Base-by-base conservation (phyloP, 2,797 vertebrate species). In the Delichon dasypus region DNA sequence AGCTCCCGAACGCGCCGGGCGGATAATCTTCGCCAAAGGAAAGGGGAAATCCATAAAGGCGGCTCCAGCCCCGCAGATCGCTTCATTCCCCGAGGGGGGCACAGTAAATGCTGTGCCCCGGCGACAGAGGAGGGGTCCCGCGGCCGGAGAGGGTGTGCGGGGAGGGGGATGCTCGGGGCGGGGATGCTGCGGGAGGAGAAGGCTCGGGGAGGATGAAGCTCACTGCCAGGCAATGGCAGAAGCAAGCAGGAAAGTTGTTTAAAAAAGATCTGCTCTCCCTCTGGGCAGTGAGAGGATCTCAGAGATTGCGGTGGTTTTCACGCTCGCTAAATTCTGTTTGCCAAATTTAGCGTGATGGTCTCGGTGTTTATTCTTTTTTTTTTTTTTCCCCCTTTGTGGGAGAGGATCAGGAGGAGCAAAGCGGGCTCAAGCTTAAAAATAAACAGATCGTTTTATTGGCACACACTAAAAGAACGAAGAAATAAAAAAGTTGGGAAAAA, bases 1-100 rank as follows among this genome's bases (percentile, higher is more conserved):
- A 36, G 87, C 88, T 91, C 85, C 88, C 55, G 51, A 32, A 36
- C 92, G 89, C 96, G 89, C 96, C 79, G 89, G 96, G 96, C 45
- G 11, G 89, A 95, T 92, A 96, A 95, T 97, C 97, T 95, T 94
- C 90, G 73, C 71, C 94, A 75, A 79, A 91, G 96, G 95, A 95
- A 97, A 97, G 91, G 53, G 93, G 95, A 97, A 97, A 98, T 98
- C 97, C 95, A 96, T 95, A 91, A 73, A 20, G 86, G 47, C 79
- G 80, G 23, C 83, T 86, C 83, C 34, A 83, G 89, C 71, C 78
- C 76, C 19, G 90, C 9, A 48, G 94, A 80, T 92, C 82, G 73
- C 66, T 60, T 17, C 70, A 1, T 64, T 73, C 48, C 36, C 53
- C 9, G 1, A 10, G 74, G 71, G 87, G 76, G 19, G 85, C 68